Evolutionary conservation across 2,113 vertebrate genomes (phyloP), one percentile per base, ranked within the genome.

Genomic region (Camelus dromedarius): DNA sequence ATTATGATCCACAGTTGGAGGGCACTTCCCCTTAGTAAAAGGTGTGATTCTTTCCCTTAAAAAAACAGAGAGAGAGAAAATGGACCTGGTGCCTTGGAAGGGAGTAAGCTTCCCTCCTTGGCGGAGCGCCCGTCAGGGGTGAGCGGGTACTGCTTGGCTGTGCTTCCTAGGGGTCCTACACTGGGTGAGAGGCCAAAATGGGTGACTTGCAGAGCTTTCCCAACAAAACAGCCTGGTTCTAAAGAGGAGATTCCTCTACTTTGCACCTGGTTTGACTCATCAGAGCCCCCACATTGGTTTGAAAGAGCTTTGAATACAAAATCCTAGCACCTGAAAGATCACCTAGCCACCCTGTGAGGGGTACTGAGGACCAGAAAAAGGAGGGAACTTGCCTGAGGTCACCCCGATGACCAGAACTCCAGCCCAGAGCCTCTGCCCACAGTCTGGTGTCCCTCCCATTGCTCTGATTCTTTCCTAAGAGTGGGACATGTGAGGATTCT

Each of bases 41-140:
- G 97, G 97, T 82, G 97, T 98, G 80, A 98, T 97, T 66, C 93
- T 62, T 97, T 98, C 90, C 1, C 98, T 98, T 79, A 93, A 98
- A 96, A 97, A 95, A 42, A 95, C 20, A 89, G 58, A 4, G 0
- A 92, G 20, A 82, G 50, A 79, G 32, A 75, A 96, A 89, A 89
- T 73, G 46, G 26, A 50, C 60, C 8, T 93, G 46, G 50, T 72
- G 50, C 28, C 38, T 80, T 79, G 30, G 35, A 79, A 72, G 24
- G 22, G 5, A 46, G 38, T 11, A 11, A 50, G 20, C 8, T 56
- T 20, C 32, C 42, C 3, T 22, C 64, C 83, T 30, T 86, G 35
- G 46, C 75, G 13, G 42, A 60, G n/a, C 14, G 26, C 58, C 73
- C 70, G 3, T 1, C 48, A 32, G 8, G 24, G 42, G 32, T 11